These are phyloP conservation scores for Lycocerus yunnanus DNA, from an alignment of 2,888 invertebrate species.

Conservation along the genomic window DNA sequence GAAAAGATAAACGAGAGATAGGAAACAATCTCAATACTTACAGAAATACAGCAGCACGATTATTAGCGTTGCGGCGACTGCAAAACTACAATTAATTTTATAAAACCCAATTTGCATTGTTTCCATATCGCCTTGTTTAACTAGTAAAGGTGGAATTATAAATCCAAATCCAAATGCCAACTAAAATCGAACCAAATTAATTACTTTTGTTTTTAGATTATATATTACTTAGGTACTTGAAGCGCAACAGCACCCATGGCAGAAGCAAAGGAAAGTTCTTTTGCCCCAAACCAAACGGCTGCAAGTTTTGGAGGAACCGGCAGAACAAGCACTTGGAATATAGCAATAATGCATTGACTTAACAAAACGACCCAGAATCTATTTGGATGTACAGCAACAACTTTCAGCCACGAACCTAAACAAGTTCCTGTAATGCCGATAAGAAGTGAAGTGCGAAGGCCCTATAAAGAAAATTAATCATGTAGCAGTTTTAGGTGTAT, in stretches of 20 bases:
- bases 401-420: neutral
- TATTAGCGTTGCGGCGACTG: neutral
- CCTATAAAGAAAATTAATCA: neutral
- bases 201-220: too few relatives aligned
- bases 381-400: neutral
- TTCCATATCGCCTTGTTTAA: neutral
- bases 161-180: neutral
- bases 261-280: neutral
- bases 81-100: neutral
- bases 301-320: neutral
- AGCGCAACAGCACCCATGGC: neutral
- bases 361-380: neutral
- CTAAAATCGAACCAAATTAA: neutral
- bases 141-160: neutral
- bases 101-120: neutral
- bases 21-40: neutral
- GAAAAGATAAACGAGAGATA: neutral
- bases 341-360: neutral
- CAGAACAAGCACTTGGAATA: neutral
- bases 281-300: neutral
- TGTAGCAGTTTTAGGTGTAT: neutral
- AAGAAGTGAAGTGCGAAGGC: neutral
- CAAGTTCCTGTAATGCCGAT: neutral
- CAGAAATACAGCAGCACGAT: neutral
- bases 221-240: too few relatives aligned